Base-by-base conservation (phyloP, 2,888 invertebrate species). In the Nymphalis urticae region DNA sequence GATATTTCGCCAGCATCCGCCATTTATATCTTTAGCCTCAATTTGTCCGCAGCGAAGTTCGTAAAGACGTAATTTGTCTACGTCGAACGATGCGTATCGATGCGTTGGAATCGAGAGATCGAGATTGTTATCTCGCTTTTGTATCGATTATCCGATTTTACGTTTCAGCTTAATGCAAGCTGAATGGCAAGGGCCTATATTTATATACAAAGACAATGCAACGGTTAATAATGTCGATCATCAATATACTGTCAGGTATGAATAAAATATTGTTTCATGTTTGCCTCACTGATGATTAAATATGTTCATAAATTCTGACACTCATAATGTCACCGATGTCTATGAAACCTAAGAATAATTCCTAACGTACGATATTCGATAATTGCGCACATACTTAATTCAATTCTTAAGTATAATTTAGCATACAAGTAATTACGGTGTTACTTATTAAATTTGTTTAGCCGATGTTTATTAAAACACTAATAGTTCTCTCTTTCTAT, bases 1-100 rank as follows among this genome's bases (percentile, higher is more conserved):
- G 32, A 63, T 68, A 62, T 68, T 70, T 70, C 64, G 53, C 61
- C 66, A 64, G 64, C 67, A 51, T 66, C 53, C 71, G 62, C 71
- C 62, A 63, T 73, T 73, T 73, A 71, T 72, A 75, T 67, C 71
- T 70, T 69, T 71, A 72, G 68, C 73, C 72, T 85, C 89, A 90
- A 90, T 90, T 90, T 88, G 90, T 88, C 86, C 77, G 77, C 83
- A 81, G 83, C 88, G 88, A 89, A 87, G 75, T 85, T 79, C 77
- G 77, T 80, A 80, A 82, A 85, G 81, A 80, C 80, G 85, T 85
- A 85, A 90, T 91, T 90, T 90, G 89, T 91, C 90, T 88, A 87
- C 82, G 90, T 91, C 89, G 81, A 76, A 84, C 82, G 81, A 82
- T 82, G 83, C 82, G 85, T 85, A 89, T 87, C 87, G 85, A 86